Evolutionary conservation across 2,888 invertebrate species (phyloP).

Genomic region (Podotricha telesiphe): DNA sequence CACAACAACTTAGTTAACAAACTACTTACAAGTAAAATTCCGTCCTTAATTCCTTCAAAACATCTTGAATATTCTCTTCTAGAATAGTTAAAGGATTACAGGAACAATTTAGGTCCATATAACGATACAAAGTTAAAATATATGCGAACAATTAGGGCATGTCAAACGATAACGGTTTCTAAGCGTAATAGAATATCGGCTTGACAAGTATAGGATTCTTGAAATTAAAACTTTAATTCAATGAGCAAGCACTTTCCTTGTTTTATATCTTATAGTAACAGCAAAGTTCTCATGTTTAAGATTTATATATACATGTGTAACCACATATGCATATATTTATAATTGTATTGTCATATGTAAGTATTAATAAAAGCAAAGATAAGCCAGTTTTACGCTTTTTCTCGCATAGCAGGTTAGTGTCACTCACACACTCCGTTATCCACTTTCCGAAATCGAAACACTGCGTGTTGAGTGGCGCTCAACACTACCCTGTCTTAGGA

Average conservation of each 20-base stretch:
- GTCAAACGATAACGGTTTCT: constrained; percentile 46
- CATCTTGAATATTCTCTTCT: constrained; percentile 63
- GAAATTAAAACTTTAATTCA: constrained; percentile 77
- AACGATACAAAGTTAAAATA: constrained; percentile 65
- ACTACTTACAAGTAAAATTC: constrained; percentile 51
- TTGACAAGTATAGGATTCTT: constrained; percentile 61
- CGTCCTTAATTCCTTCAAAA: constrained; percentile 56
- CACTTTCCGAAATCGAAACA: no score
- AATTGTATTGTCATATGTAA: no score
- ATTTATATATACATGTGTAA: no score
- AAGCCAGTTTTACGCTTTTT: no score
- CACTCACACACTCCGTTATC: no score
- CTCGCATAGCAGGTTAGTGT: no score
- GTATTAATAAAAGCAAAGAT: no score
- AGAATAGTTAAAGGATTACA: constrained; percentile 71
- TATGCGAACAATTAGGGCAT: constrained; percentile 64
- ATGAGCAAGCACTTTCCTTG: constrained; percentile 65
- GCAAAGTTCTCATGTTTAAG: neutral
- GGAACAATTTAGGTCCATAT: constrained; percentile 54
- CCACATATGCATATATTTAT: no score
- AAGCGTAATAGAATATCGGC: constrained; percentile 25
- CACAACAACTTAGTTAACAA: neutral
- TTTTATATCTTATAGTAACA: neutral
- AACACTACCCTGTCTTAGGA: no score
- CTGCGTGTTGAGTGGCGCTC: no score